A percentile compares a stretch with the other conserved stretches of the same genome.
Conservation (phyloP, 2,113 vertebrate genomes). For the Craseonycteris thonglongyai region DNA sequence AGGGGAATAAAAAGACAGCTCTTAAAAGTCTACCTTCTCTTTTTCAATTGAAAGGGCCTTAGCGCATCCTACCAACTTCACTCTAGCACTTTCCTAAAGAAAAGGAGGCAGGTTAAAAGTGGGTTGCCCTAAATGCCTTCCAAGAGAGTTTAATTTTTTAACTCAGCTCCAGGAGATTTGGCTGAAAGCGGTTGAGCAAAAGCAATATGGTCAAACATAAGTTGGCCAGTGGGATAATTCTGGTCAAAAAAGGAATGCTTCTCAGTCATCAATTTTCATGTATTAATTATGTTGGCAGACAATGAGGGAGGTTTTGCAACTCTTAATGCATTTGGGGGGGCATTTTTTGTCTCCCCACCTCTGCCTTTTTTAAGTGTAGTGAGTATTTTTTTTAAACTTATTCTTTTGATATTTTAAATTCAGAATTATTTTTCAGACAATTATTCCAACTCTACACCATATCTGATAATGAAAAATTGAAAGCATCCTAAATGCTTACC, state of each 20-base stretch:
- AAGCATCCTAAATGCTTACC: neutral
- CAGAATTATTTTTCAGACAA: conserved; percentile 1
- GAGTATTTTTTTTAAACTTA: neutral
- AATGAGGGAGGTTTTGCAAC: neutral
- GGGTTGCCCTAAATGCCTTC: neutral
- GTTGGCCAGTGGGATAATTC: neutral
- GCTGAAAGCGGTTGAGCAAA: conserved; percentile 9
- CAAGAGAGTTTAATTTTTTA: conserved; percentile 3
- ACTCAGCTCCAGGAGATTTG: neutral
- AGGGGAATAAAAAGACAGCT: neutral
- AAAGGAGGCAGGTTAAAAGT: neutral
- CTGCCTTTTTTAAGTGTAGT: neutral
- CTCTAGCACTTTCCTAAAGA: neutral
- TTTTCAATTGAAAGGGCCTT: neutral
- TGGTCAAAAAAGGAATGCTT: conserved; percentile 4
- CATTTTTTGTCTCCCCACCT: neutral
- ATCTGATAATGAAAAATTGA: neutral
- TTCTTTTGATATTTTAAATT: conserved; percentile 12
- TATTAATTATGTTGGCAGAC: conserved; percentile 12
- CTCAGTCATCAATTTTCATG: conserved; percentile 21
- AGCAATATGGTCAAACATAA: neutral
- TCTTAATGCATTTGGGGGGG: neutral
- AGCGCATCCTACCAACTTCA: neutral
- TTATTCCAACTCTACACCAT: neutral
- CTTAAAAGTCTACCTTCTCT: neutral